phyloP scores from a whole-genome alignment of 2,888 invertebrate species.

The Drosophila vallismaia region DNA sequence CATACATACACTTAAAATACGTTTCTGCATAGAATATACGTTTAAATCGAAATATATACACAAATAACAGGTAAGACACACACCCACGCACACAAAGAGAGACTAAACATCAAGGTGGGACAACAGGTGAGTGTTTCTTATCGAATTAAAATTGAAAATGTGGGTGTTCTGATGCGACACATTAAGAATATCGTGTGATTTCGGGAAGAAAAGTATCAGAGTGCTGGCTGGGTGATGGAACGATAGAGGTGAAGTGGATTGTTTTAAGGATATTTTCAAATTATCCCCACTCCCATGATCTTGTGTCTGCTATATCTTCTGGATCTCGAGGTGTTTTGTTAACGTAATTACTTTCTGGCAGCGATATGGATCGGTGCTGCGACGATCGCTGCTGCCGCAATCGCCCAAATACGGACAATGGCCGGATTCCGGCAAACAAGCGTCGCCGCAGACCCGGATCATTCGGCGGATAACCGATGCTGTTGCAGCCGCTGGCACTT shows the following conservation, averaged over 20 bases:
- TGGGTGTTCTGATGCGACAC: neutral
- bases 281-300: neutral
- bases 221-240: conserved; percentile 48
- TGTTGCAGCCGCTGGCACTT: conserved; percentile 42
- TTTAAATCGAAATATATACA: neutral
- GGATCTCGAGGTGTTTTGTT: conserved; percentile 7
- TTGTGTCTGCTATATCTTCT: conserved; percentile 1
- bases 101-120: neutral
- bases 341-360: conserved; percentile 90
- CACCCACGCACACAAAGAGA: conserved; percentile 16
- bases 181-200: neutral
- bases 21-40: neutral
- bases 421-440: conserved; percentile 92
- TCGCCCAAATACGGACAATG: conserved; percentile 87
- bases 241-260: neutral
- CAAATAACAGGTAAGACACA: conserved; percentile 7
- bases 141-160: neutral
- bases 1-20: conserved; percentile 1
- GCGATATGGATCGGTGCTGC: conserved; percentile 92
- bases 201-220: neutral
- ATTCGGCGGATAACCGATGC: conserved; percentile 65
- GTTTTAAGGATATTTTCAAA: neutral
- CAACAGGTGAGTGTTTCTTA: neutral
- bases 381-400: conserved; percentile 89
- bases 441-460: conserved; percentile 89